These are phyloP conservation scores for Aleiodes alternator DNA, from an alignment of 2,888 invertebrate genomes.

Conservation along the genomic window DNA sequence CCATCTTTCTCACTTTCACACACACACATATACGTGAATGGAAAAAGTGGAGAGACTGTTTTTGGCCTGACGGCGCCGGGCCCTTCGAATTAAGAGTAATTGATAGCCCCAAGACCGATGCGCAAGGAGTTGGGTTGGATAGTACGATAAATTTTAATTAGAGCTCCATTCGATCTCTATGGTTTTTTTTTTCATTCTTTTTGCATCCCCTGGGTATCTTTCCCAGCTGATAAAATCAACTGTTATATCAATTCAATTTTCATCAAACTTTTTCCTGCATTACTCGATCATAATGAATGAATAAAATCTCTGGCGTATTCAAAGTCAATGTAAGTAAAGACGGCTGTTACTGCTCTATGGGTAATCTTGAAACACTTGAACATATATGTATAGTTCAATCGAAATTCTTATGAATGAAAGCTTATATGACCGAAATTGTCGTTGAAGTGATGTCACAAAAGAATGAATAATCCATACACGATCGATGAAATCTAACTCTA, in stretches of 20 bases:
- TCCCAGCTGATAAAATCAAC: conserved; percentile 25
- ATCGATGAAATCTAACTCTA: no score
- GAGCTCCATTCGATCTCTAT: conserved; percentile 52
- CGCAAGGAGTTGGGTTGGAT: conserved; percentile 45
- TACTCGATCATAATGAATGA: conserved; percentile 1
- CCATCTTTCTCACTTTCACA: neutral
- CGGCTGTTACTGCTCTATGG: no score
- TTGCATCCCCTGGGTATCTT: conserved; percentile 42
- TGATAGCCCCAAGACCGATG: conserved; percentile 55
- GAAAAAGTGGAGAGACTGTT: neutral
- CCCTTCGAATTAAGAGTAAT: conserved; percentile 58
- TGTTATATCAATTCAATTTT: conserved; percentile 18
- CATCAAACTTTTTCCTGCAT: conserved; percentile 39
- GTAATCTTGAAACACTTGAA: no score
- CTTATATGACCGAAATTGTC: no score
- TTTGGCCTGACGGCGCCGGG: conserved; percentile 11
- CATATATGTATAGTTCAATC: no score
- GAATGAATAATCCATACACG: no score
- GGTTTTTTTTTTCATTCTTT: conserved; percentile 10
- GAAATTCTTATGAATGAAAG: no score
- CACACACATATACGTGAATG: neutral
- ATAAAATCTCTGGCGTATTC: neutral
- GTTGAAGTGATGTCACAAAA: no score
- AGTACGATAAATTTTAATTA: conserved; percentile 61
- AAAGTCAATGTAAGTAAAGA: no score